Evolutionary conservation across 2,113 vertebrate species (phyloP).

Genomic region (Eurypyga helias): DNA sequence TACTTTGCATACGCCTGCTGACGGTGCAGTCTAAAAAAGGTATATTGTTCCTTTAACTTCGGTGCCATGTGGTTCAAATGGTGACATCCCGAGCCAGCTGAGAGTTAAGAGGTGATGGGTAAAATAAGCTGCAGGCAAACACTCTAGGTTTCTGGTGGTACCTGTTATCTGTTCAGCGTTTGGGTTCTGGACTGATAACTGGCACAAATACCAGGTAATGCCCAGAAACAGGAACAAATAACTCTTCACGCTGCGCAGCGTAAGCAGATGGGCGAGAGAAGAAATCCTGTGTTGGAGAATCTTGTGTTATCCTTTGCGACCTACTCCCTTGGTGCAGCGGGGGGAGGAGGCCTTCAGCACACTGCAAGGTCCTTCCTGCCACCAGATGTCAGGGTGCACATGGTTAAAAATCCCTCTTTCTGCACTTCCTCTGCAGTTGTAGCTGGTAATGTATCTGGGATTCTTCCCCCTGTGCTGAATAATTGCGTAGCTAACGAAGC

Average conservation of each 20-base stretch:
- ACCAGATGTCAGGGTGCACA: constrained; percentile 66
- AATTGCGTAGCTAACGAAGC: background rate
- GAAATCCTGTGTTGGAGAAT: background rate
- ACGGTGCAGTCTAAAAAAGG: background rate
- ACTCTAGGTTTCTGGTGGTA: background rate
- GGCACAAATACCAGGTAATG: background rate
- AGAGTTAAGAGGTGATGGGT: background rate
- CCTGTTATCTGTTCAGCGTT: background rate
- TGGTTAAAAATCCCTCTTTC: background rate
- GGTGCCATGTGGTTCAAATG: background rate
- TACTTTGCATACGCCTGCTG: background rate
- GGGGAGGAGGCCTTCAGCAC: background rate
- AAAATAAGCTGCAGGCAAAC: background rate
- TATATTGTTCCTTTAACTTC: background rate
- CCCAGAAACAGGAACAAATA: background rate
- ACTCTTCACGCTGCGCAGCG: background rate
- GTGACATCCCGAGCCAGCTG: background rate
- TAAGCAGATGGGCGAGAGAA: background rate
- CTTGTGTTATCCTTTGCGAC: accelerated
- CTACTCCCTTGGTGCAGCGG: too few relatives aligned
- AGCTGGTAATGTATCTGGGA: too few relatives aligned
- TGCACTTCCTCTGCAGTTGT: background rate
- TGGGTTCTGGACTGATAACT: background rate
- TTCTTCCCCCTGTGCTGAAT: background rate
- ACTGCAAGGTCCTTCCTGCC: background rate